Percentiles rank a stretch among this genome's conserved stretches.
These are phyloP conservation scores for Lepus townsendii DNA, from an alignment of 2,797 vertebrate species.

Conservation along the genomic window DNA sequence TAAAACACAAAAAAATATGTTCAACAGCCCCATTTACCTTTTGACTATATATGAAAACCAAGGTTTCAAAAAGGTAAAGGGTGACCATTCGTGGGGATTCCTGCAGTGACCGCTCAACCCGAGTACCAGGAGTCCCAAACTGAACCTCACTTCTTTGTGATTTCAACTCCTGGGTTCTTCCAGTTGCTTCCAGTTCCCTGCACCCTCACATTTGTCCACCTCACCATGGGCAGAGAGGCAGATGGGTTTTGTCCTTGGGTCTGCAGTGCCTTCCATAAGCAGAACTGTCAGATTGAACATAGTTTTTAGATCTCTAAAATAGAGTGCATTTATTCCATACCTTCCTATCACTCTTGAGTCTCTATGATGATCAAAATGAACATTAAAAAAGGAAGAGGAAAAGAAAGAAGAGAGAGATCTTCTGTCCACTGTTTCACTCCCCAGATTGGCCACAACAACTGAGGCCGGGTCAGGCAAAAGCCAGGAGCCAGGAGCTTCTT, in stretches of 20 bases:
- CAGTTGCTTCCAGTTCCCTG: background rate
- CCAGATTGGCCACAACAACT: too few relatives aligned
- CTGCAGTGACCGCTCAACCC: background rate
- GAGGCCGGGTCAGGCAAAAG: too few relatives aligned
- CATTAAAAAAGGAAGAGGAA: background rate
- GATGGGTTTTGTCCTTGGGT: background rate
- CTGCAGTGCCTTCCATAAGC: background rate
- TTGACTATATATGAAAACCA: background rate
- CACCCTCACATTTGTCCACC: background rate
- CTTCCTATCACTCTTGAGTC: background rate
- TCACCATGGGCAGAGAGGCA: background rate
- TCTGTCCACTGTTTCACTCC: too few relatives aligned
- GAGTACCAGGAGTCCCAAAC: accelerated
- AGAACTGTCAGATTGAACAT: background rate
- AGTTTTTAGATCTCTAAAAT: background rate
- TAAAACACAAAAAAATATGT: too few relatives aligned
- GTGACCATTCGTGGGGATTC: background rate
- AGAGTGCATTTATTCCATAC: background rate
- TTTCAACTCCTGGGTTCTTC: background rate
- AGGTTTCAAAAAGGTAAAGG: background rate
- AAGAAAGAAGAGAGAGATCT: too few relatives aligned
- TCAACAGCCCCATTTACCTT: conserved; percentile 43
- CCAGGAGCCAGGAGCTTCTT: too few relatives aligned
- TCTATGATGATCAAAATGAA: background rate
- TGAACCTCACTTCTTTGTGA: background rate